Conservation (phyloP, 1,140 invertebrate genomes). For the Bombyx mori region ASM3026992v2 NC_085109.1:5552501-5553000, state of each 20-base stretch:
- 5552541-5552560: conserved; percentile 3
- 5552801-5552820: too few relatives aligned
- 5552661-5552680: neutral
- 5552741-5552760: neutral
- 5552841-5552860: too few relatives aligned
- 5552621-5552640: neutral
- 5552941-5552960: too few relatives aligned
- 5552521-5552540: conserved; percentile 33
- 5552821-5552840: too few relatives aligned
- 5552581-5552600: conserved; percentile 1
- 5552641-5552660: neutral
- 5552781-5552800: neutral
- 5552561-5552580: conserved; percentile 18
- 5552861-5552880: too few relatives aligned
- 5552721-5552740: conserved; percentile 5
- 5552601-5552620: neutral
- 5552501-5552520: conserved; percentile 49
- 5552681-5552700: neutral
- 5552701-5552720: neutral
- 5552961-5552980: too few relatives aligned
- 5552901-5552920: too few relatives aligned
- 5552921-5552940: too few relatives aligned
- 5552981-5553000: too few relatives aligned
- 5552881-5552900: too few relatives aligned
- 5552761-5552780: conserved; percentile 1